phyloP scores from a whole-genome alignment of 2,888 invertebrate species.

The Ptychoptera contaminata region DNA sequence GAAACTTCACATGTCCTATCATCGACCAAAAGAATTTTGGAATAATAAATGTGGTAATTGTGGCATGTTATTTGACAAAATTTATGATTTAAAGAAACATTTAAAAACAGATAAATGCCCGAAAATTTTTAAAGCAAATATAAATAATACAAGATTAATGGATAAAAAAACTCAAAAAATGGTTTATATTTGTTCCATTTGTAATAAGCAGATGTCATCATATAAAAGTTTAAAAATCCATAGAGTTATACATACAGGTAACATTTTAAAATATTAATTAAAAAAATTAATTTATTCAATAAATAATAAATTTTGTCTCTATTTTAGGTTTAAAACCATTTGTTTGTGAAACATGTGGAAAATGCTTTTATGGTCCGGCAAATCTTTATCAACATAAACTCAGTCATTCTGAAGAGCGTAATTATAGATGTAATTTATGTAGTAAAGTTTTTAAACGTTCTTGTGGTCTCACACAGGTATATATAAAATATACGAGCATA shows the following conservation, averaged over 20 bases:
- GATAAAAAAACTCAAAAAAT: conserved; percentile 1
- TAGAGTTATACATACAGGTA: conserved; percentile 5
- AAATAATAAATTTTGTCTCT: neutral
- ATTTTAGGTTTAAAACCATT: conserved; percentile 9
- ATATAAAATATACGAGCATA: neutral
- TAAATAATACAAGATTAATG: neutral
- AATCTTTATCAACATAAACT: conserved; percentile 25
- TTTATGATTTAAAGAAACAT: conserved; percentile 12
- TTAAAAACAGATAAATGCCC: conserved; percentile 7
- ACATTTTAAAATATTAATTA: no score
- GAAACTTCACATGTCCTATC: conserved; percentile 6
- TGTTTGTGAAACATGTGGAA: conserved; percentile 11
- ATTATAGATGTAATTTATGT: conserved; percentile 20
- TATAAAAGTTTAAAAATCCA: conserved; percentile 10
- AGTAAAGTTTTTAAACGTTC: conserved; percentile 25
- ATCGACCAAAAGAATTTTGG: conserved; percentile 9
- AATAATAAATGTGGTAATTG: conserved; percentile 15
- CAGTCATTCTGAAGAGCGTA: conserved; percentile 23
- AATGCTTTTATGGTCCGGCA: conserved; percentile 11
- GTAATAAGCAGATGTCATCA: conserved; percentile 10
- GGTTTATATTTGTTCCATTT: conserved; percentile 10
- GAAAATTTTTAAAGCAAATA: neutral
- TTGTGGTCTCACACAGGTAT: conserved; percentile 17
- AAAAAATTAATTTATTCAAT: no score
- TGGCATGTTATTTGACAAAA: conserved; percentile 10